Evolutionary conservation across 2,888 invertebrate species (phyloP), one percentile per base, ranked within the genome.

Genomic region (Chymomyza fuscimana): DNA sequence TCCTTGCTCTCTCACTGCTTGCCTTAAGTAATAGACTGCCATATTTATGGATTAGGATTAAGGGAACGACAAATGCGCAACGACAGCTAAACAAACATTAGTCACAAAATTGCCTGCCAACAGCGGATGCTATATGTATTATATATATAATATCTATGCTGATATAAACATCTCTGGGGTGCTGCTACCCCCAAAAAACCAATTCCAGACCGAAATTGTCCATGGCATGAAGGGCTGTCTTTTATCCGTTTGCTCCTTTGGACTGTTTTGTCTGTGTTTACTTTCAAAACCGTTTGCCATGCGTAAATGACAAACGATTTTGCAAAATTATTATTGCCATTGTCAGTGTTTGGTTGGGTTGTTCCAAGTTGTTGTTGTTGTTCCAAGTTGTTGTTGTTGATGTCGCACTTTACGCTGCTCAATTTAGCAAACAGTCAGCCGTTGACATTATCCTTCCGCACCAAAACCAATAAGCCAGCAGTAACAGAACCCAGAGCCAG

Each of bases 271-370:
- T 51, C 56, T 10, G 46, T 86, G 86, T 86, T 87, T 88, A 89
- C 87, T 88, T 81, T 83, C 86, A 88, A 89, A 89, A 89, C 86
- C 81, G 86, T 87, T 87, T 88, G 88, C 86, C 86, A 87, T 88
- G 89, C 88, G 87, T 89, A 87, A 87, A 89, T 87, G 89, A 87
- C 88, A 87, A 87, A 87, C 86, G 86, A 87, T 89, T 87, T 87
- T 82, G 86, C 76, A 75, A 86, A 86, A 86, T 86, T 88, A 86
- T 86, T 86, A 86, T 88, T 88, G 86, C 89, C 87, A 83, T 86
- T 86, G 83, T 87, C 78, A 80, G 80, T 76, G 80, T 81, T 79
- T 72, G 69, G 75, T 62, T 75, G 70, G 70, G 54, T 74, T 72
- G 36, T 7, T 19, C 19, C 19, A 19, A 56, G 61, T 29, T 59